Evolutionary conservation across 2,888 invertebrate species (phyloP).

Genomic region (Sphaeridia pumilis): DNA sequence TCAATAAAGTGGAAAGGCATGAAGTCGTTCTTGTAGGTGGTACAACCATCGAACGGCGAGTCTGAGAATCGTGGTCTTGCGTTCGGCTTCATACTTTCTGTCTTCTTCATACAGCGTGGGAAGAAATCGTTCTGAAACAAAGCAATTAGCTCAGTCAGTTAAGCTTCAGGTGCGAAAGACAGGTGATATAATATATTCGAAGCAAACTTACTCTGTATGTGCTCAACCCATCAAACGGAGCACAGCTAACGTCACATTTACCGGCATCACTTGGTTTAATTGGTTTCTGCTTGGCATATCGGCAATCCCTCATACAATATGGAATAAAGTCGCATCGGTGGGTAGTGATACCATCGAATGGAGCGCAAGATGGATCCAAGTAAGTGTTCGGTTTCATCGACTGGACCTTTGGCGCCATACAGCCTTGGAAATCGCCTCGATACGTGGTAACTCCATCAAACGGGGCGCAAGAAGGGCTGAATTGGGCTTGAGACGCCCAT

Average conservation of each 20-base stretch:
- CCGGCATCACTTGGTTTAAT: constrained; percentile 7
- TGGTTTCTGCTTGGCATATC: constrained; percentile 9
- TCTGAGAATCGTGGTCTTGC: constrained; percentile 15
- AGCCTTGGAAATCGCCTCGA: constrained; percentile 13
- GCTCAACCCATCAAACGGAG: constrained; percentile 16
- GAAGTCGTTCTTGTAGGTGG: constrained; percentile 26
- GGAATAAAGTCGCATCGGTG: constrained; percentile 22
- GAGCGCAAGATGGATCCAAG: constrained; percentile 19
- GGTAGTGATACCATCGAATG: constrained; percentile 20
- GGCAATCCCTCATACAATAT: constrained; percentile 12
- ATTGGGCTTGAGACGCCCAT: constrained; percentile 6
- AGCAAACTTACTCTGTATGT: constrained; percentile 14
- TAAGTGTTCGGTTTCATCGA: constrained; percentile 15
- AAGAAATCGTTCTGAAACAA: constrained; percentile 13
- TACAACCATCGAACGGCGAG: constrained; percentile 16
- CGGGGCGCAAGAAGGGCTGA: constrained; percentile 17
- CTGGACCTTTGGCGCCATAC: constrained; percentile 9
- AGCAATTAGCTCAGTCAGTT: not conserved
- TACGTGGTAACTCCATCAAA: constrained; percentile 22
- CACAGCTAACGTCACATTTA: constrained; percentile 6
- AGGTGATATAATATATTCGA: not conserved
- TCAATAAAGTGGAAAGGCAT: constrained; percentile 23
- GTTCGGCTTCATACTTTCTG: constrained; percentile 14
- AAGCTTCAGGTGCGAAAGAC: not conserved
- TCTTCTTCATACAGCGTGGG: constrained; percentile 3